Conservation (phyloP, 2,888 invertebrate species). For the Diarsia rubi region DNA sequence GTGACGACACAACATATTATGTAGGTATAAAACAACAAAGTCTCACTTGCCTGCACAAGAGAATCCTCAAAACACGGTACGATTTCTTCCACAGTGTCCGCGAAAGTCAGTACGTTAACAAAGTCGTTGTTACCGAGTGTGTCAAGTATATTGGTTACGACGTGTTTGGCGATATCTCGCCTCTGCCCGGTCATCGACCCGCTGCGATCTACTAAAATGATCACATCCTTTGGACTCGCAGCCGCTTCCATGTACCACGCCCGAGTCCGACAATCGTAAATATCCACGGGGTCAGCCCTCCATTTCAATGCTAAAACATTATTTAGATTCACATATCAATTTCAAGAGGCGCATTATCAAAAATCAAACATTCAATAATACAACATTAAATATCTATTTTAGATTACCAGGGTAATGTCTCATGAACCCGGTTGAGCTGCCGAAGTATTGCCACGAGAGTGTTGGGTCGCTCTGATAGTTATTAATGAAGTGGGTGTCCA, state of each 20-base stretch:
- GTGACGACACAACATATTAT: background rate
- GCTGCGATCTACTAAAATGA: constrained; percentile 96
- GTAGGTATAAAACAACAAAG: background rate
- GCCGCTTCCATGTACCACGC: constrained; percentile 99
- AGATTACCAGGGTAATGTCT: constrained; percentile 97
- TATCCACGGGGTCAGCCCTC: constrained; percentile 95
- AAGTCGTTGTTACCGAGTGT: constrained; percentile 99
- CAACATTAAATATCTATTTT: constrained; percentile 5
- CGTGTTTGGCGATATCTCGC: constrained; percentile 97
- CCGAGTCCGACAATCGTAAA: constrained; percentile 98
- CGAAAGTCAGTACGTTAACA: constrained; percentile 98
- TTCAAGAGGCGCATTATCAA: background rate
- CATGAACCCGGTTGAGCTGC: constrained; percentile 99
- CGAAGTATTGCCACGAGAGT: constrained; percentile 99
- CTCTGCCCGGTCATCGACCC: constrained; percentile 97
- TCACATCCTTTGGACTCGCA: constrained; percentile 98
- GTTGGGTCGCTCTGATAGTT: constrained; percentile 97
- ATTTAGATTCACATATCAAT: constrained; percentile 1
- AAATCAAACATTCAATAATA: constrained; percentile 6
- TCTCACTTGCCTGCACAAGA: constrained; percentile 94
- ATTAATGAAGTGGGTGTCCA: constrained; percentile 96
- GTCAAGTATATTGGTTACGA: constrained; percentile 97
- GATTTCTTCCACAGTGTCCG: constrained; percentile 94
- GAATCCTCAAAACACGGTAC: constrained; percentile 97
- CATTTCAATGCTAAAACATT: constrained; percentile 93